Base-by-base conservation (phyloP, 2,113 vertebrate species). In the rat (Rattus norvegicus) region DNA sequence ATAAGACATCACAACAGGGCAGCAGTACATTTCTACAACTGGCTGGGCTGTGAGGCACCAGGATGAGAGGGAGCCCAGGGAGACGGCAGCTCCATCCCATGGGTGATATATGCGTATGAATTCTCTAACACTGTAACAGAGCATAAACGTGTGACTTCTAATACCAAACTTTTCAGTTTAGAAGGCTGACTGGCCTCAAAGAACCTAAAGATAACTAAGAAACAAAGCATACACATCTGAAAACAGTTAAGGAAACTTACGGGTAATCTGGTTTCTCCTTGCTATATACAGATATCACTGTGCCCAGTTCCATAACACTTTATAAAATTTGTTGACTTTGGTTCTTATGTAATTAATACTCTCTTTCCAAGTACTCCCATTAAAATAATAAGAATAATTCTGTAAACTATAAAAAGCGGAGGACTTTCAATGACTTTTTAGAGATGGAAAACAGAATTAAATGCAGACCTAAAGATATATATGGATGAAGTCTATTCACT, bases 371-470 rank as follows among this genome's bases (percentile, higher is more conserved):
- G 69, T 36, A 88, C 11, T 28, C 26, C 20, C 49, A 79, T n/a
- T 84, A 77, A 94, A 85, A 89, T 89, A 70, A 61, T 39, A 75
- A 47, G n/a, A 73, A 73, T 73, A 22, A 81, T 77, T 69, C 76
- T 95, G 70, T 72, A 43, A 92, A 22, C 30, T 72, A 86, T 61
- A 90, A 95, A 81, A 39, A 63, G 22, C 81, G 28, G 13, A 84
- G 24, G 26, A 28, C 56, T 43, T 63, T 84, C n/a, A 63, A 43
- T 43, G 11, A 84, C 39, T 84, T 61, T 63, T 63, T 84, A 26
- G 56, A 84, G 56, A 61, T 43, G n/a, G 81, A 24, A 61, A 84
- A 84, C 56, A 61, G 11, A 81, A 81, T 84, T 52, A 84, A 28
- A 89, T 28, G 49, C 49, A 20, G 83, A 85, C 26, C 39, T 86